Base-by-base conservation (phyloP, 2,888 invertebrate genomes). In the Andrena dorsata region DNA sequence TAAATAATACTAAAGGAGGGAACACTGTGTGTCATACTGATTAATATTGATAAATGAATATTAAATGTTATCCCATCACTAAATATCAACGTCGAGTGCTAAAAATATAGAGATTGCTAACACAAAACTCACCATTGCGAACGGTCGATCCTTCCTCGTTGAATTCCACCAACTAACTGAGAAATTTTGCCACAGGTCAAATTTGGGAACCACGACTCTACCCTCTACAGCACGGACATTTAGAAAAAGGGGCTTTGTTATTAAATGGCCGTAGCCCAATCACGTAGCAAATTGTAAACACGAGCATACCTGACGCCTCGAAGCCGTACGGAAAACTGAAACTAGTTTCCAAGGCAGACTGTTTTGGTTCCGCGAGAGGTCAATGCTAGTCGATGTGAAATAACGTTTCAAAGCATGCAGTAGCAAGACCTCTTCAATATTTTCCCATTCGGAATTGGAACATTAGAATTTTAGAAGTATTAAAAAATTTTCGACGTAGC, bases 311-410 rank as follows among this genome's bases (percentile, higher is more conserved):
- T 56, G 26, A 26, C 13, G 56, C 26, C 23, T 26, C 5, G 13
- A 16, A 41, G 13, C 1, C 10, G 10, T 2, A n/a, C 10, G 5
- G 61, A 61, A 35, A 63, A 23, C 13, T n/a, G 63, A 20, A 63
- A 41, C 35, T 63, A 63, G 41, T 63, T 41, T 30, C 23, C 32
- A 6, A 63, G 20, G n/a, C 20, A 41, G 23, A 56, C 56, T 63
- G 20, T n/a, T 32, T 13, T 4, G 20, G n/a, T 20, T 41, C 13
- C 13, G 23, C 6, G 4, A 5, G 6, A 3, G 13, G 23, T 23
- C 41, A 41, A 32, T 23, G 63, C 16, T 13, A 41, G 4, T 63
- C 20, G 32, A 41, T 8, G 13, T 13, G 13, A 41, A 41, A 16
- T 23, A 63, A 63, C 35, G 41, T 13, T 41, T 35, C 13, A 32